Evolutionary conservation across 1,140 invertebrate species (phyloP).

Genomic region (Scaptomyza pallida): DNA sequence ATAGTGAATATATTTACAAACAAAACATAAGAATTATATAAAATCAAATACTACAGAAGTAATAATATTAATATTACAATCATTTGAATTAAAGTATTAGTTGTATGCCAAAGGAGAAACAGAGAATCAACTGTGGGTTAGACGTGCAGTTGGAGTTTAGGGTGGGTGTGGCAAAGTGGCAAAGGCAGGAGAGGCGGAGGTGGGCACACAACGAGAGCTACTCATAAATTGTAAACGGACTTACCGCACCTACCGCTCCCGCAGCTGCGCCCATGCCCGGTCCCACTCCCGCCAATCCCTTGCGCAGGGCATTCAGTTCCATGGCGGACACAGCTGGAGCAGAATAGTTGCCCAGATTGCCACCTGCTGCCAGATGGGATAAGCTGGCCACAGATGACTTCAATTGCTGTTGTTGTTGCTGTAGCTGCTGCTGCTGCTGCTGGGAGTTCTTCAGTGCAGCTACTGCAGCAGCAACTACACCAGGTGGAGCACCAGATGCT

Average conservation of each 20-base stretch:
- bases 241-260: slow-evolving; percentile 71
- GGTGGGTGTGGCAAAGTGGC: slow-evolving; percentile 8
- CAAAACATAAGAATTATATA: slow-evolving; percentile 19
- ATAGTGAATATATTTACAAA: slow-evolving; percentile 64
- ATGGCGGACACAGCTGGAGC: slow-evolving; percentile 41
- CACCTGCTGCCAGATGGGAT: slow-evolving; percentile 59
- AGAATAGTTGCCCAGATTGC: slow-evolving; percentile 47
- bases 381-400: slow-evolving; percentile 59
- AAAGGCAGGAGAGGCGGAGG: slow-evolving; percentile 46
- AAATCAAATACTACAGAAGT: slow-evolving; percentile 24
- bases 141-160: slow-evolving; percentile 43
- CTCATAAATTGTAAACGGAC: slow-evolving; percentile 80
- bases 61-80: slow-evolving; percentile 31
- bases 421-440: slow-evolving; percentile 62
- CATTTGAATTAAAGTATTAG: slow-evolving; percentile 19
- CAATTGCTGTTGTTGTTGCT: slow-evolving; percentile 44
- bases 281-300: slow-evolving; percentile 56
- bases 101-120: slow-evolving; percentile 23
- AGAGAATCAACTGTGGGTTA: slow-evolving; percentile 63
- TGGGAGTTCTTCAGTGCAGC: slow-evolving; percentile 59
- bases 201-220: slow-evolving; percentile 59
- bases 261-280: slow-evolving; percentile 36
- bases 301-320: slow-evolving; percentile 72
- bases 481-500: slow-evolving; percentile 26
- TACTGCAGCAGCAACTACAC: slow-evolving; percentile 54